phyloP scores from a whole-genome alignment of 92 coral and sea anemone genomes.

The Meandrina meandrites region DNA sequence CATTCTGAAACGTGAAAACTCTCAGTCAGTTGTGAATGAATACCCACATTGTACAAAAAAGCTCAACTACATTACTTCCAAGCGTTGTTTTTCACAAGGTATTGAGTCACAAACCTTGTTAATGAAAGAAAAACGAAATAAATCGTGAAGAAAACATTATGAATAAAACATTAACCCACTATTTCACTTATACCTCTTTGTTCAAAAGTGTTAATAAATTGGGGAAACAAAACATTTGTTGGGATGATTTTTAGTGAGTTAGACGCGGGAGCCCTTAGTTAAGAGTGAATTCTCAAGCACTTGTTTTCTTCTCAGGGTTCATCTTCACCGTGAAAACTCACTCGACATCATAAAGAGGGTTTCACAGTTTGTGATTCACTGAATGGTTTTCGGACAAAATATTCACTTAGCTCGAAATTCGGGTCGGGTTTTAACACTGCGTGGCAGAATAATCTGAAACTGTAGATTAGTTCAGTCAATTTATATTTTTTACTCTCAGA shows the following conservation, averaged over 20 bases:
- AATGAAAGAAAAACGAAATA: constrained; percentile 32
- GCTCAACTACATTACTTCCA: not conserved
- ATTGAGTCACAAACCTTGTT: constrained; percentile 3
- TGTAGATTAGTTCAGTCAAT: constrained; percentile 6
- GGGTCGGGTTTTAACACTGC: not conserved
- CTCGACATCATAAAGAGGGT: constrained; percentile 29
- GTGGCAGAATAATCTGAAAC: not conserved
- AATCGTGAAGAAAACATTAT: constrained; percentile 26
- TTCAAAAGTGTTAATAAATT: constrained; percentile 44
- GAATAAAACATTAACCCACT: constrained; percentile 38
- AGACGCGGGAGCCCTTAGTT: not conserved
- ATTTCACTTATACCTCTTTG: constrained; percentile 35
- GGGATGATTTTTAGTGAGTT: constrained; percentile 2
- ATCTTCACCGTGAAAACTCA: constrained; percentile 13
- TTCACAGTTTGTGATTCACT: not conserved
- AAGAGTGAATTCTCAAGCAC: constrained; percentile 11
- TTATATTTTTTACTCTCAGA: not conserved
- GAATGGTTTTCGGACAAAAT: not conserved
- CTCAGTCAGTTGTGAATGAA: not conserved
- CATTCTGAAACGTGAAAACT: not conserved
- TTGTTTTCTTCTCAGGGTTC: constrained; percentile 19
- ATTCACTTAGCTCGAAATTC: not conserved
- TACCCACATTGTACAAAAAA: not conserved
- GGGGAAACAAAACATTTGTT: constrained; percentile 34
- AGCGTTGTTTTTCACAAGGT: not conserved